phyloP scores from a whole-genome alignment of 2,888 invertebrate genomes.

The Agrochola macilenta region DNA sequence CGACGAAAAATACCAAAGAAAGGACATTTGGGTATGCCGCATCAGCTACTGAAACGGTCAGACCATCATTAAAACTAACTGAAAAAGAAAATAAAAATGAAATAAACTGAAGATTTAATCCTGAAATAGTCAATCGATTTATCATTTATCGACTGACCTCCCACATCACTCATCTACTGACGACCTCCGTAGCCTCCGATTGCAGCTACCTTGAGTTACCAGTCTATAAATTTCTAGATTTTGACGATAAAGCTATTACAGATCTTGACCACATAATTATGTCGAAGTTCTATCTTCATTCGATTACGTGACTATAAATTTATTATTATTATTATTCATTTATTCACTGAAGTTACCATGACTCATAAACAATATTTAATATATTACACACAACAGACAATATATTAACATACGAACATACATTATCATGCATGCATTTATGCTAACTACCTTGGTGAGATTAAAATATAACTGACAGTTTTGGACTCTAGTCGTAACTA shows the following conservation, averaged over 20 bases:
- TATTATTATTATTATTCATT: background rate
- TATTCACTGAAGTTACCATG: too few species aligned
- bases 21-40: too few species aligned
- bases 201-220: constrained; percentile 7
- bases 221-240: constrained; percentile 19
- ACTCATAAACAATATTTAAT: too few species aligned
- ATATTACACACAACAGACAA: too few species aligned
- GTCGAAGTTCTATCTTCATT: background rate
- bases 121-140: constrained; percentile 2
- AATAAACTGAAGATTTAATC: background rate
- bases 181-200: background rate
- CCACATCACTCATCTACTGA: background rate
- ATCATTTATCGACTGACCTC: background rate
- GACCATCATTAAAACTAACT: too few species aligned
- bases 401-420: too few species aligned
- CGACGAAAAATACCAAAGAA: too few species aligned
- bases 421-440: too few species aligned
- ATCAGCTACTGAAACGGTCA: too few species aligned
- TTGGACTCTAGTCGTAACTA: background rate
- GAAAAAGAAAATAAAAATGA: too few species aligned
- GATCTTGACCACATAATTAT: constrained; percentile 13
- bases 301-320: background rate
- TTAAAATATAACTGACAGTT: background rate
- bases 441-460: background rate
- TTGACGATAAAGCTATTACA: constrained; percentile 26